Evolutionary conservation across 2,888 invertebrate species (phyloP).

Genomic region (Pycnomerus fuliginosus): DNA sequence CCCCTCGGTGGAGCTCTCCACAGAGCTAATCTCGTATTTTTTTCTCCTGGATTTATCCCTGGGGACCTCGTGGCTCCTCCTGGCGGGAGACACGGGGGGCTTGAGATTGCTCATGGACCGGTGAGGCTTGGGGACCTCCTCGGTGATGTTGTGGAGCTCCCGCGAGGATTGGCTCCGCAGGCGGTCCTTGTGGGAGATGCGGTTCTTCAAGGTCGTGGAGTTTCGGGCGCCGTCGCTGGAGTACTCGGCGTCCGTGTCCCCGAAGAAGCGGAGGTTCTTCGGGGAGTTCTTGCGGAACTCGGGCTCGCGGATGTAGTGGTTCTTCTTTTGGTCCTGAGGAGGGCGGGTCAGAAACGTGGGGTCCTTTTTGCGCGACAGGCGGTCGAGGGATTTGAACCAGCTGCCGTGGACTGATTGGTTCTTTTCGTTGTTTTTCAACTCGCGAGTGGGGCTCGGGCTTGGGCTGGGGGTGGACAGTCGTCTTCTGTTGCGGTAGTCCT

Average conservation of each 20-base stretch:
- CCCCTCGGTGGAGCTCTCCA: conserved; percentile 71
- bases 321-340: conserved; percentile 47
- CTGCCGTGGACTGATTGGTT: conserved; percentile 52
- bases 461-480: conserved; percentile 72
- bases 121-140: conserved; percentile 48
- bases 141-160: conserved; percentile 62
- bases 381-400: conserved; percentile 80
- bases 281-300: conserved; percentile 54
- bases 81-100: conserved; percentile 49
- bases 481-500: conserved; percentile 69
- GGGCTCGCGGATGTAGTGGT: conserved; percentile 31
- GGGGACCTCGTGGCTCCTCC: conserved; percentile 24
- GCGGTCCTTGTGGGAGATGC: conserved; percentile 29
- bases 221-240: conserved; percentile 61
- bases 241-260: conserved; percentile 77
- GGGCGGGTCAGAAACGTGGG: conserved; percentile 3
- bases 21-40: conserved; percentile 57
- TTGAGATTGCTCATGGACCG: conserved; percentile 44
- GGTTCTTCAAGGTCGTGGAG: conserved; percentile 34
- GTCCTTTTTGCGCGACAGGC: conserved; percentile 67
- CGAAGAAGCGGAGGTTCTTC: conserved; percentile 80
- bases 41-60: conserved; percentile 50
- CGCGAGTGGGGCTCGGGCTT: conserved; percentile 61
- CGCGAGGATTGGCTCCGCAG: conserved; percentile 48
- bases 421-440: conserved; percentile 48